Evolutionary conservation across 2,888 invertebrate genomes (phyloP), one percentile per base, ranked within the genome.

Genomic region (Melanargia galathea): DNA sequence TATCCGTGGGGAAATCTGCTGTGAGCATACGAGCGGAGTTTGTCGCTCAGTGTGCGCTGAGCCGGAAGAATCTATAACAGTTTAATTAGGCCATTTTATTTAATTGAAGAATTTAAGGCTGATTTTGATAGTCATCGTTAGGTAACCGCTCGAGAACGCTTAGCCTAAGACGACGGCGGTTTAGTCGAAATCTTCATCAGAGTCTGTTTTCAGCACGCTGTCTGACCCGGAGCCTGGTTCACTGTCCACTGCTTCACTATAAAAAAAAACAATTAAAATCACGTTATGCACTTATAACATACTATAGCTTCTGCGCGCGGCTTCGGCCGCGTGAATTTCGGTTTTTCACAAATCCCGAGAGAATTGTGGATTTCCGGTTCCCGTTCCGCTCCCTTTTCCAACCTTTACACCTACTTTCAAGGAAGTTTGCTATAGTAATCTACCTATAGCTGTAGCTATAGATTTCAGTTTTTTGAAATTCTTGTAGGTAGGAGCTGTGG

Each of bases 141-240:
- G 18, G 55, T 54, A 18, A 38, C 35, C 51, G 24, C 7, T 59
- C 60, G 52, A 51, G 26, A 55, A n/a, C 40, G 40, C 55, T 55
- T 55, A 55, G 16, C 24, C 13, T 57, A 16, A 48, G 24, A 49
- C 26, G 8, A 26, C 52, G 30, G 48, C n/a, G 46, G 43, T 10
- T 59, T 75, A 91, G 75, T 91, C 91, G 67, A 89, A 91, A 75
- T 92, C 91, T 69, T 92, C 92, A 71, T 92, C 92, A 8, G 92
- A 91, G 73, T 92, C 92, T 16, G 92, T 90, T 73, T 86, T 87
- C 70, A 91, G 78, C 30, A 88, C 87, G 79, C 92, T 92, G 77
- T 92, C 92, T 6, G 90, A 86, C n/a, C 85, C 89, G 5, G 92
- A 90, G 38, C 87, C 90, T 0, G 81, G 74, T 60, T 92, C 92